phyloP scores from a whole-genome alignment of 2,113 vertebrate species.

The Malurus cyaneus region DNA sequence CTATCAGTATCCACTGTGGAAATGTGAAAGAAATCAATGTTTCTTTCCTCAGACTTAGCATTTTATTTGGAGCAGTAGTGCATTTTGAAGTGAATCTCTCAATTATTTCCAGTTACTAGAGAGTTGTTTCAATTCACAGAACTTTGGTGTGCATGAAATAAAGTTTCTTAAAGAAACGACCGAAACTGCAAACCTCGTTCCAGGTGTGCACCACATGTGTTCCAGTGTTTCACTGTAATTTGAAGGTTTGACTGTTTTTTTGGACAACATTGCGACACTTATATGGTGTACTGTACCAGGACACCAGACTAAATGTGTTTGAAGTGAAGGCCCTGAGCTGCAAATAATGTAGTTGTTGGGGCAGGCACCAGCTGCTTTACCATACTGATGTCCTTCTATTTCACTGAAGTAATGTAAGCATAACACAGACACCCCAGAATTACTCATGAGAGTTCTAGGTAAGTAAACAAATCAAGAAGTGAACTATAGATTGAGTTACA shows the following conservation, averaged over 20 bases:
- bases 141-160: background rate
- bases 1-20: background rate
- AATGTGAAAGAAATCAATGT: background rate
- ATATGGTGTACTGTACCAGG: background rate
- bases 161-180: background rate
- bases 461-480: background rate
- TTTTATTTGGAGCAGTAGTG: background rate
- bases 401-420: background rate
- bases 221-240: background rate
- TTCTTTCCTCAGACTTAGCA: background rate
- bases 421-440: background rate
- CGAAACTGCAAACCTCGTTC: background rate
- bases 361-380: background rate
- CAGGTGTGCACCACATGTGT: conserved; percentile 11
- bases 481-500: background rate
- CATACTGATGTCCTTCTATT: background rate
- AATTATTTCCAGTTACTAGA: background rate
- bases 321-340: background rate
- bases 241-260: background rate
- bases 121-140: background rate
- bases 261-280: background rate
- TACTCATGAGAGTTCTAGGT: background rate
- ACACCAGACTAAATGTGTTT: background rate
- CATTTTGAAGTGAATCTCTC: background rate
- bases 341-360: background rate